These are phyloP conservation scores for Pachypeltis micranthus DNA, from an alignment of 1,140 invertebrate species.

Conservation along the genomic window DNA sequence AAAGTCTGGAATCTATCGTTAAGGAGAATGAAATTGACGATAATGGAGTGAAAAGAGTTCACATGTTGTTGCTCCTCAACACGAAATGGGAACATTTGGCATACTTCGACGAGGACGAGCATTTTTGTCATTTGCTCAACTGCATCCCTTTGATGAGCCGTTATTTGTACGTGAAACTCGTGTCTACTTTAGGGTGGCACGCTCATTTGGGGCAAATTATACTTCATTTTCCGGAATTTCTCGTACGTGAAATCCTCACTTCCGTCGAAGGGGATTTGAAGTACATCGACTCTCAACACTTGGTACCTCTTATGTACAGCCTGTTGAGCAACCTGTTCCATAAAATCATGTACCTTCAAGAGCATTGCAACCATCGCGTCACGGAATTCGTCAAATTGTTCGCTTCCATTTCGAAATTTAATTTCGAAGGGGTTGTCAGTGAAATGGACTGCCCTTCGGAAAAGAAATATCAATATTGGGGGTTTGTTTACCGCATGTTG, in stretches of 20 bases:
- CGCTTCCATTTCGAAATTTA: background rate
- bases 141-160: background rate
- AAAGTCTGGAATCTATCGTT: background rate
- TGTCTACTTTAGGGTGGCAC: background rate
- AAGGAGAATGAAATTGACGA: background rate
- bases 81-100: background rate
- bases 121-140: conserved; percentile 1
- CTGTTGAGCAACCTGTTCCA: background rate
- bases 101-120: background rate
- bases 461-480: background rate
- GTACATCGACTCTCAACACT: background rate
- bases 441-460: background rate
- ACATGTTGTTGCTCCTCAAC: conserved; percentile 2
- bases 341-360: conserved; percentile 10
- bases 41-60: background rate
- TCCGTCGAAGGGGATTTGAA: conserved; percentile 2
- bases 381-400: conserved; percentile 5
- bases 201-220: background rate
- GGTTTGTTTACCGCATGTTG: conserved; percentile 1
- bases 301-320: background rate
- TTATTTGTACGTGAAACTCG: background rate
- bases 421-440: background rate
- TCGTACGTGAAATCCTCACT: background rate
- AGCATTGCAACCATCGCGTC: background rate
- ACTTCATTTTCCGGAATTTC: conserved; percentile 2